Conservation (phyloP, 2,113 vertebrate genomes). For the Alexandromys fortis region DNA sequence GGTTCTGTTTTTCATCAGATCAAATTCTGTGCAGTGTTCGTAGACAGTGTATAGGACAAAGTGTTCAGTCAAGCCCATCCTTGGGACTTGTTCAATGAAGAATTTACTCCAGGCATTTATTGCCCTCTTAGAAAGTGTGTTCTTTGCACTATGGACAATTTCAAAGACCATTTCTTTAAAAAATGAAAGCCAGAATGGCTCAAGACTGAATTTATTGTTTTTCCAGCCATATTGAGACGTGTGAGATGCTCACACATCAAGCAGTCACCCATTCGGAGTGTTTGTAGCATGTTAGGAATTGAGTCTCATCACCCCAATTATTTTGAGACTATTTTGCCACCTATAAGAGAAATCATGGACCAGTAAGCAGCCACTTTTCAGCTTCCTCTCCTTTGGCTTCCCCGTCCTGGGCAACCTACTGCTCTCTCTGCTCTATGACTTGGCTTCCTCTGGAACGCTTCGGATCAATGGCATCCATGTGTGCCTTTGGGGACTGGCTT, state of each 20-base stretch:
- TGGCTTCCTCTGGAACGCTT: slow-evolving; percentile 14
- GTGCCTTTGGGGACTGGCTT: not conserved
- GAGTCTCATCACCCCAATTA: not conserved
- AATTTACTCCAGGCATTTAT: not conserved
- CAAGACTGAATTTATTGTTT: not conserved
- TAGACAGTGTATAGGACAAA: not conserved
- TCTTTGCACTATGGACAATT: not conserved
- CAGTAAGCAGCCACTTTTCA: not conserved
- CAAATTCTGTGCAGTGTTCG: not conserved
- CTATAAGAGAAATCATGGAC: not conserved
- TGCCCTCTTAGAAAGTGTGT: not conserved
- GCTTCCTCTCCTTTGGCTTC: not conserved
- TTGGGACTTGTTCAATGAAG: not conserved
- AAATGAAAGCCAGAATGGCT: not conserved
- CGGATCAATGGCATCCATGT: not conserved
- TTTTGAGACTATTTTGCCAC: slow-evolving; percentile 8
- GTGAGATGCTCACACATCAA: not conserved
- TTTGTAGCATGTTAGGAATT: not conserved
- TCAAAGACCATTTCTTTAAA: not conserved
- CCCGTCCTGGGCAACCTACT: not conserved
- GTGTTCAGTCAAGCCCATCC: not conserved
- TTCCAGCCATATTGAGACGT: not conserved
- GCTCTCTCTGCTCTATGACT: not conserved
- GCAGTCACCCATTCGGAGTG: not conserved
- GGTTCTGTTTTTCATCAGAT: slow-evolving; percentile 72